Conservation (phyloP, 2,797 vertebrate species). For the Xyrichtys novacula region DNA sequence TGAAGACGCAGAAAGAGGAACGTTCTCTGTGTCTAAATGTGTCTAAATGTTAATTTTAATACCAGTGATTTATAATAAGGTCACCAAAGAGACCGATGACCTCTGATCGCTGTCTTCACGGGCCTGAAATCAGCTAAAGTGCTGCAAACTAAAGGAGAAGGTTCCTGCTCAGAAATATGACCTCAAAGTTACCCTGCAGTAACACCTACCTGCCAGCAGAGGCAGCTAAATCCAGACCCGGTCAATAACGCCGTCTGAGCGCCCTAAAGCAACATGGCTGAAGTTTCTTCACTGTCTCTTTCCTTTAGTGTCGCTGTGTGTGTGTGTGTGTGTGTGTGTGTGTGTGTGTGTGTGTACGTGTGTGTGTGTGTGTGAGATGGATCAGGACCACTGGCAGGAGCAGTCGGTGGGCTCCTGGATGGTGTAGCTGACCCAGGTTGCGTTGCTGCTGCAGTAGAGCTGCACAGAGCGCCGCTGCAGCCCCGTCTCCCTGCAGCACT, state of each 20-base stretch:
- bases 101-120: not conserved
- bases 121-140: not conserved
- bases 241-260: not conserved
- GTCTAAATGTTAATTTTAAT: not conserved
- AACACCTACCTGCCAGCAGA: slow-evolving; percentile 57
- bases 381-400: slow-evolving; percentile 96
- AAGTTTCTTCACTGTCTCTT: not conserved
- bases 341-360: slow-evolving; percentile 13
- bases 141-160: too few species aligned
- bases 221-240: slow-evolving; percentile 9
- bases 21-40: not conserved
- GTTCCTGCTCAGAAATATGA: not conserved
- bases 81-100: not conserved
- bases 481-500: slow-evolving; percentile 96
- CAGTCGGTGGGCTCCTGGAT: slow-evolving; percentile 98
- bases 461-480: slow-evolving; percentile 93
- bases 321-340: slow-evolving; percentile 15
- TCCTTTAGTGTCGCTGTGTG: slow-evolving; percentile 3
- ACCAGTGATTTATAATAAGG: not conserved
- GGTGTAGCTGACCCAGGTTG: slow-evolving; percentile 95
- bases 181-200: slow-evolving; percentile 8
- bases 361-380: slow-evolving; percentile 8
- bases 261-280: slow-evolving; percentile 26
- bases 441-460: slow-evolving; percentile 93
- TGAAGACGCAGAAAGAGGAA: slow-evolving; percentile 14